These are phyloP conservation scores for Leucania comma DNA, from an alignment of 2,888 invertebrate genomes.

Conservation along the genomic window DNA sequence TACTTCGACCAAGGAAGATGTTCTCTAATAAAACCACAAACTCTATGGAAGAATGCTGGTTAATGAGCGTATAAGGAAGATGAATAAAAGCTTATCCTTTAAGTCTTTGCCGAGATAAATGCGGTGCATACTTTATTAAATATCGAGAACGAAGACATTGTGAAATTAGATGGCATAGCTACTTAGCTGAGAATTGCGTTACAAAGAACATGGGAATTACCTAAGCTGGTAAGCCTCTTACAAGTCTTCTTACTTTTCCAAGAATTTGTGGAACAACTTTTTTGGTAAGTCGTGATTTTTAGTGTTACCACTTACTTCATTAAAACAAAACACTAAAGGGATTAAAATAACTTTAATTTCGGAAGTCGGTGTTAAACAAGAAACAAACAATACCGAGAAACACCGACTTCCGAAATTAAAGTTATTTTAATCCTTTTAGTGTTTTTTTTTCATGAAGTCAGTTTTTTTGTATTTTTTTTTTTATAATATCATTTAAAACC, in stretches of 20 bases:
- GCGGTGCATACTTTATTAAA: slow-evolving; percentile 12
- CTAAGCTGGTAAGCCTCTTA: not conserved
- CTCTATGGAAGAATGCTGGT: not conserved
- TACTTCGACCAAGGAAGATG: slow-evolving; percentile 1
- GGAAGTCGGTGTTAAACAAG: no score
- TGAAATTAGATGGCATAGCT: slow-evolving; percentile 6
- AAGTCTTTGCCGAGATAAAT: slow-evolving; percentile 13
- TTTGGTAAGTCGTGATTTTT: not conserved
- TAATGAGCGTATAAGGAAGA: slow-evolving; percentile 28
- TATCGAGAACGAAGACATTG: slow-evolving; percentile 19
- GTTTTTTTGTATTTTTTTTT: no score
- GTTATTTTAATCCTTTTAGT: no score
- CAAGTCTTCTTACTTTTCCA: not conserved
- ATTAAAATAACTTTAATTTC: no score
- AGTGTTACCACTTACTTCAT: no score
- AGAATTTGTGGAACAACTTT: not conserved
- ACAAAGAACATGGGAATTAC: not conserved
- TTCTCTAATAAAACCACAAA: slow-evolving; percentile 4
- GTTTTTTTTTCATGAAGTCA: no score
- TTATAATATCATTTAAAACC: no score
- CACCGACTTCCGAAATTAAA: no score
- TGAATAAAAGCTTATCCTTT: slow-evolving; percentile 24
- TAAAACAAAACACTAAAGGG: no score
- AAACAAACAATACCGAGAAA: no score
- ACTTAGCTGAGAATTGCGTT: not conserved